Evolutionary conservation across 2,797 vertebrate genomes (phyloP).

Genomic region (Melanotaenia boesemani): DNA sequence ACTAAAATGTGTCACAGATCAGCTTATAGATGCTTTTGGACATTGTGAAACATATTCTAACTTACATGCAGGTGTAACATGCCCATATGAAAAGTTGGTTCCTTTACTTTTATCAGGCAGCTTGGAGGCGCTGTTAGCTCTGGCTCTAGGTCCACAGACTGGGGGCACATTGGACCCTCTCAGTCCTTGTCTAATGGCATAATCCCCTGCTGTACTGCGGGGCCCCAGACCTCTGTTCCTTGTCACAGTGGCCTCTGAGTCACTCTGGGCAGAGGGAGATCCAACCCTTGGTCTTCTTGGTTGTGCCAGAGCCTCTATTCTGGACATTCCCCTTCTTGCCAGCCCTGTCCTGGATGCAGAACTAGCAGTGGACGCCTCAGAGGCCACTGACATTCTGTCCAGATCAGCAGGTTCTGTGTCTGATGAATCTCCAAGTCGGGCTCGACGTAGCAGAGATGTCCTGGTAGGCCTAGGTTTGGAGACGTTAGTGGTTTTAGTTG

Average conservation of each 20-base stretch:
- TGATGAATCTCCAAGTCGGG: constrained; percentile 91
- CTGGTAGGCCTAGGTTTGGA: constrained; percentile 94
- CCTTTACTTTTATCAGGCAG: constrained; percentile 93
- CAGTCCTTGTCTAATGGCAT: constrained; percentile 85
- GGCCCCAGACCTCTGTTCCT: constrained; percentile 83
- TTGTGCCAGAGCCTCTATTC: constrained; percentile 94
- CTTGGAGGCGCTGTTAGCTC: constrained; percentile 96
- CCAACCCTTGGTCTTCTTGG: constrained; percentile 91
- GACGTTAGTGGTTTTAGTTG: constrained; percentile 84
- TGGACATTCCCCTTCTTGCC: constrained; percentile 87
- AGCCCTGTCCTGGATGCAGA: constrained; percentile 93
- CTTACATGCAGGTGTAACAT: constrained; percentile 87
- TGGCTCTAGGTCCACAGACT: constrained; percentile 87
- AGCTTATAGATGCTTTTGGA: not conserved
- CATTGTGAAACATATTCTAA: not conserved
- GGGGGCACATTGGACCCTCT: constrained; percentile 82
- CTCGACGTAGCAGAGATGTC: constrained; percentile 91
- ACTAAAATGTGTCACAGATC: not conserved
- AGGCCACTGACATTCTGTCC: constrained; percentile 93
- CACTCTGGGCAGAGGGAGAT: constrained; percentile 93
- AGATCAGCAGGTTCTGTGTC: constrained; percentile 92
- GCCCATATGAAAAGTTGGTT: constrained; percentile 77
- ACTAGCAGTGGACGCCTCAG: constrained; percentile 94
- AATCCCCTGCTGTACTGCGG: constrained; percentile 87
- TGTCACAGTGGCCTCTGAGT: constrained; percentile 93